A percentile compares a stretch with the other conserved stretches of the same genome.
Evolutionary conservation across 2,888 invertebrate species (phyloP).

Genomic region (Stegophylla sp.): DNA sequence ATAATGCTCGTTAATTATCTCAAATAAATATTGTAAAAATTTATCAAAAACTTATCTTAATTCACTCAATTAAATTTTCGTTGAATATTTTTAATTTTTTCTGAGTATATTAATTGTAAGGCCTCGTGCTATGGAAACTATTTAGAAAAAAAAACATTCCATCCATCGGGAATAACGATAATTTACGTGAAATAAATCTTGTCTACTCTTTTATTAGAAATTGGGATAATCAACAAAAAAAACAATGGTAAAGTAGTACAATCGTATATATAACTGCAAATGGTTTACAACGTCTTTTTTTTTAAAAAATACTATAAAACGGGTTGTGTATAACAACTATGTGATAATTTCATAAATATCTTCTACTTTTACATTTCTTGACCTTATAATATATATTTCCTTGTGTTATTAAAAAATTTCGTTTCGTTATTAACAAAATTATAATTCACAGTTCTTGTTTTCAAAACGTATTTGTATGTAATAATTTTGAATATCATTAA

Average conservation of each 20-base stretch:
- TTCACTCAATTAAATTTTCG: no score
- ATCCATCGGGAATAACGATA: not conserved
- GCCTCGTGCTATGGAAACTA: no score
- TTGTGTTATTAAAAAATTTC: not conserved
- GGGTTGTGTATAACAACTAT: constrained; percentile 18
- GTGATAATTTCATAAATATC: constrained; percentile 35
- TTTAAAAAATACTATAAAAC: not conserved
- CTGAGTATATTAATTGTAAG: no score
- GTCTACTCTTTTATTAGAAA: not conserved
- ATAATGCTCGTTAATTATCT: no score
- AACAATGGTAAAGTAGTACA: constrained; percentile 38
- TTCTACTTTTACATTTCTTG: constrained; percentile 3
- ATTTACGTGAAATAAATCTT: not conserved
- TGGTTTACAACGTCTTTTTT: constrained; percentile 34
- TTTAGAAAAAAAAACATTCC: no score
- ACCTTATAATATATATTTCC: constrained; percentile 33
- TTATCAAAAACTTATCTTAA: no score
- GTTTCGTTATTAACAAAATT: not conserved
- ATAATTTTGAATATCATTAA: not conserved
- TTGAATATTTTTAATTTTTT: no score
- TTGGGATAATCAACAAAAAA: not conserved
- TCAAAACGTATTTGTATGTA: not conserved
- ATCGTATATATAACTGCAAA: not conserved
- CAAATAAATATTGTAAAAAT: no score
- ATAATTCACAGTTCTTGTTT: not conserved